A percentile compares a stretch with the other conserved stretches of the same genome.
phyloP scores from a whole-genome alignment of 2,888 invertebrate genomes.

The Beris morrisii region DNA sequence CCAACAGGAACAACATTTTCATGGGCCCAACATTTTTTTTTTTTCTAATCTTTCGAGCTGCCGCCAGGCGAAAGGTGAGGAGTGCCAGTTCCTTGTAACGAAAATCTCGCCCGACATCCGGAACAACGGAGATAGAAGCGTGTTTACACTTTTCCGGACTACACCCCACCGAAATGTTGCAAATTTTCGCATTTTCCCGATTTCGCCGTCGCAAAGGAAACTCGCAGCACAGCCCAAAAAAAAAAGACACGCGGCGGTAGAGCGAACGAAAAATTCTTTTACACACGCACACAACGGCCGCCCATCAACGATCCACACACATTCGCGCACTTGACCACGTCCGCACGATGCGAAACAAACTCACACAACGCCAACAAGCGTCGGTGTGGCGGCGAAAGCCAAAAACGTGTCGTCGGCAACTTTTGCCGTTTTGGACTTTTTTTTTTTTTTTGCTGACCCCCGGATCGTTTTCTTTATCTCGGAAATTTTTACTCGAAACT shows the following conservation, averaged over 20 bases:
- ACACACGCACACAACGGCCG: constrained; percentile 24
- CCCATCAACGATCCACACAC: not conserved
- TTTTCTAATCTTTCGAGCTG: too few relatives aligned
- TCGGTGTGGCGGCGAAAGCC: constrained; percentile 7
- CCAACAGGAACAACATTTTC: too few relatives aligned
- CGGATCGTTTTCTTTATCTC: constrained; percentile 6
- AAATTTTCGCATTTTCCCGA: too few relatives aligned
- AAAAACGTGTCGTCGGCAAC: constrained; percentile 36
- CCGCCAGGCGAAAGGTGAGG: too few relatives aligned
- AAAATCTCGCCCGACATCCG: too few relatives aligned
- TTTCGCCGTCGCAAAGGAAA: too few relatives aligned
- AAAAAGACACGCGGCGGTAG: constrained; percentile 34
- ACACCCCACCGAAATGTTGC: too few relatives aligned
- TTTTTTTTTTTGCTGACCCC: not conserved
- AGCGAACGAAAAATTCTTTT: too few relatives aligned
- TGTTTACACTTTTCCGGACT: too few relatives aligned
- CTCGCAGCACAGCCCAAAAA: constrained; percentile 37
- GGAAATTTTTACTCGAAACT: not conserved
- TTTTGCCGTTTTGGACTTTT: not conserved
- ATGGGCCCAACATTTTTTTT: too few relatives aligned
- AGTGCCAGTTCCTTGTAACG: too few relatives aligned
- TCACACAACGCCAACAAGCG: constrained; percentile 6
- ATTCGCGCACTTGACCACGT: constrained; percentile 7
- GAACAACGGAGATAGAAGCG: too few relatives aligned
- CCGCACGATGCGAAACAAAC: constrained; percentile 16